Percentiles rank a stretch among this genome's conserved stretches.
Evolutionary conservation across 2,113 vertebrate species (phyloP).

Genomic region (Pangasianodon hypophthalmus): DNA sequence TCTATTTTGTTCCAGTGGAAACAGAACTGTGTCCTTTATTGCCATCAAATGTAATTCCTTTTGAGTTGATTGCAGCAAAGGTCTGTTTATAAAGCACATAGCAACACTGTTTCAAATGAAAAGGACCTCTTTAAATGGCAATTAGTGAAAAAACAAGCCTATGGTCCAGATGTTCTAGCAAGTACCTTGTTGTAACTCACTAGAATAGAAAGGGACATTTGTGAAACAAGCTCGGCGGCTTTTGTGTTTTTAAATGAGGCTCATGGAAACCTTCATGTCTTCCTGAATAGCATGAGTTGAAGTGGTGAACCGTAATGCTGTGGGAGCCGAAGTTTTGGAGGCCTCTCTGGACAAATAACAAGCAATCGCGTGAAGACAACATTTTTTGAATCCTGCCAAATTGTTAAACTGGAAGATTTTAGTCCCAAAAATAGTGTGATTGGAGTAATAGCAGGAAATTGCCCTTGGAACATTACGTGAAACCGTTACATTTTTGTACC

Average conservation of each 20-base stretch:
- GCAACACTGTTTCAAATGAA: conserved; percentile 71
- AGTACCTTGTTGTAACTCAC: conserved; percentile 54
- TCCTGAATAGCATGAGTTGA: conserved; percentile 23
- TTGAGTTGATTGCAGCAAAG: conserved; percentile 68
- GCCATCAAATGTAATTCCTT: conserved; percentile 69
- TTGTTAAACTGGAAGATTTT: conserved; percentile 50
- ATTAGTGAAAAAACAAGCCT: conserved; percentile 63
- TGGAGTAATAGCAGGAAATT: conserved; percentile 77
- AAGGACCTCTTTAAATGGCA: conserved; percentile 68
- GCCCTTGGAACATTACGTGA: conserved; percentile 56
- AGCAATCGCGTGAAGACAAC: conserved; percentile 59
- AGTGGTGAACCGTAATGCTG: conserved; percentile 26
- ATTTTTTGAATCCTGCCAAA: conserved; percentile 63
- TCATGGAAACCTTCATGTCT: conserved; percentile 56
- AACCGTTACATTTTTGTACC: conserved; percentile 66
- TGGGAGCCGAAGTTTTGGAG: conserved; percentile 54
- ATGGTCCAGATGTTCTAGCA: conserved; percentile 64
- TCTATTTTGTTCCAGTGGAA: conserved; percentile 57
- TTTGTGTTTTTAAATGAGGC: conserved; percentile 51
- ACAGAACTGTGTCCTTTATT: conserved; percentile 65
- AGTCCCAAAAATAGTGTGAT: conserved; percentile 66
- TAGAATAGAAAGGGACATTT: conserved; percentile 65
- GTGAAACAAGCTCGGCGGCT: conserved; percentile 63
- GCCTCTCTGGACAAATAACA: conserved; percentile 44
- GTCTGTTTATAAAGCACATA: conserved; percentile 70